These are phyloP conservation scores for Ochropacha duplaris DNA, from an alignment of 2,888 invertebrate genomes.

Conservation along the genomic window DNA sequence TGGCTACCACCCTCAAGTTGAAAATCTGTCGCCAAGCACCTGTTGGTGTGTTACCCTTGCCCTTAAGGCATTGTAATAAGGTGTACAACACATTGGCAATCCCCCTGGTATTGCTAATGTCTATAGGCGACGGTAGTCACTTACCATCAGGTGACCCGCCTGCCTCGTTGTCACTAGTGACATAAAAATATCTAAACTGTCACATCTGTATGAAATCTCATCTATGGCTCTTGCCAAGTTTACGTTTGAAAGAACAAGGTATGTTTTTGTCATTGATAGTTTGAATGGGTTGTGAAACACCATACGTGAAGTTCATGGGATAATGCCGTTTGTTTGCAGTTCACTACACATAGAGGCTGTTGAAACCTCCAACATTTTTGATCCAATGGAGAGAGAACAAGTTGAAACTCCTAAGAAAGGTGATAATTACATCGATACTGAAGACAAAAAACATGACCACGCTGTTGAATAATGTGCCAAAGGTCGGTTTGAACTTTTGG, in stretches of 20 bases:
- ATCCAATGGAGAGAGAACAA: neutral
- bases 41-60: no score
- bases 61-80: no score
- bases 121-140: no score
- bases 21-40: no score
- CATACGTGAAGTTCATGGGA: constrained; percentile 1
- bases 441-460: no score
- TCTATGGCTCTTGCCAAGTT: neutral
- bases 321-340: neutral
- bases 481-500: no score
- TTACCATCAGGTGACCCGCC: no score
- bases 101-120: no score
- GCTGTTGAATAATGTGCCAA: no score
- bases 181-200: neutral
- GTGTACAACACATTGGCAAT: no score
- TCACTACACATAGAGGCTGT: neutral
- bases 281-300: neutral
- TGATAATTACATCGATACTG: neutral
- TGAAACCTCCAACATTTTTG: neutral
- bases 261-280: neutral
- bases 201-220: neutral
- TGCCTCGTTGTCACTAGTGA: no score
- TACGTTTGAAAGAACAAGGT: neutral
- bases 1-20: no score
- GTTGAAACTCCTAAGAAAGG: neutral